phyloP scores from a whole-genome alignment of 2,888 invertebrate genomes.

The Actias luna region DNA sequence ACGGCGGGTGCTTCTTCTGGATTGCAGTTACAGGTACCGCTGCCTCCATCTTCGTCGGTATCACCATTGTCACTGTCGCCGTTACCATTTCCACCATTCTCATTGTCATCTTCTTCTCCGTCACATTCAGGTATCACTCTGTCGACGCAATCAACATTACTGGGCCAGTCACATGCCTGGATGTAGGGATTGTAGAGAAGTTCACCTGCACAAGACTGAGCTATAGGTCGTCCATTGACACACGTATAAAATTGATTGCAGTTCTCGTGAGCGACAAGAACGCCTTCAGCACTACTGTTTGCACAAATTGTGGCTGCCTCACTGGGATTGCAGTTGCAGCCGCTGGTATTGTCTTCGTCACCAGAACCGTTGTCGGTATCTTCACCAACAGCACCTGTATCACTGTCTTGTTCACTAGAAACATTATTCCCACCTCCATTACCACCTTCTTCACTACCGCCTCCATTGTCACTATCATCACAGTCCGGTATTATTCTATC shows the following conservation, averaged over 20 bases:
- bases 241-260: constrained; percentile 48
- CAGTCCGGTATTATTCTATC: constrained; percentile 25
- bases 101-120: constrained; percentile 13
- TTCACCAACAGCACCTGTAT: constrained; percentile 12
- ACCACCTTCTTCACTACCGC: constrained; percentile 19
- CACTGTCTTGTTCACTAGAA: constrained; percentile 28
- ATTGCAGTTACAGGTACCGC: constrained; percentile 33
- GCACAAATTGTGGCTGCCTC: constrained; percentile 40
- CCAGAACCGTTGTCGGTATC: constrained; percentile 20
- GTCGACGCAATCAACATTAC: constrained; percentile 36
- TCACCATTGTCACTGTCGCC: constrained; percentile 18
- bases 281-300: constrained; percentile 31
- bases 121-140: constrained; percentile 25
- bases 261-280: constrained; percentile 43
- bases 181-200: constrained; percentile 36
- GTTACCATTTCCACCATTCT: constrained; percentile 20
- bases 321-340: constrained; percentile 20
- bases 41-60: constrained; percentile 13
- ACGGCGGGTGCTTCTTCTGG: constrained; percentile 37
- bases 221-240: constrained; percentile 32
- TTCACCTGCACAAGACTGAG: constrained; percentile 26
- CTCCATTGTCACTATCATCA: constrained; percentile 17
- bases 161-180: constrained; percentile 40
- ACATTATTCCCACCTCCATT: constrained; percentile 30
- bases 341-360: neutral